Evolutionary conservation across 2,888 invertebrate genomes (phyloP).

Genomic region (Cryptophagus acutangulus): DNA sequence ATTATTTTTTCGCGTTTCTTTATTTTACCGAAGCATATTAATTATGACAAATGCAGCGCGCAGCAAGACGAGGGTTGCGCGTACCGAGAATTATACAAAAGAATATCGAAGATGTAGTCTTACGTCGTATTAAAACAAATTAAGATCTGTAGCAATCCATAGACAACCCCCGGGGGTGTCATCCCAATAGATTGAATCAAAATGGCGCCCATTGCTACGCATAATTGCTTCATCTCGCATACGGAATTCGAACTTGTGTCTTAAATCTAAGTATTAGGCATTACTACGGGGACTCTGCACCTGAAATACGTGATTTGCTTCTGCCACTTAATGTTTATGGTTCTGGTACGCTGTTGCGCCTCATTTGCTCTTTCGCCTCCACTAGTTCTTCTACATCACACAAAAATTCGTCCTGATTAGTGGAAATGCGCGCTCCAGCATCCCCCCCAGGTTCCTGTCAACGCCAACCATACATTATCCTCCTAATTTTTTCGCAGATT

Average conservation of each 20-base stretch:
- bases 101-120: constrained; percentile 23
- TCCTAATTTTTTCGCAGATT: no score
- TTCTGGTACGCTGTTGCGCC: background rate
- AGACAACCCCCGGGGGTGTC: constrained; percentile 54
- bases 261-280: constrained; percentile 39
- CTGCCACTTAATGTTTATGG: constrained; percentile 32
- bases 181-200: constrained; percentile 58
- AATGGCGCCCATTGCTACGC: constrained; percentile 47
- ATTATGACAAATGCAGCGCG: constrained; percentile 25
- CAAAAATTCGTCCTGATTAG: no score
- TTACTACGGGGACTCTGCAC: constrained; percentile 36
- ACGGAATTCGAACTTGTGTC: constrained; percentile 38
- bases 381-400: no score
- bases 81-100: constrained; percentile 21
- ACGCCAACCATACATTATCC: no score
- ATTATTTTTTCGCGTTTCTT: no score
- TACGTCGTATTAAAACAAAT: constrained; percentile 43
- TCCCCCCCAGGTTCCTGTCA: no score
- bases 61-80: constrained; percentile 10
- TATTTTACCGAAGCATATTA: no score
- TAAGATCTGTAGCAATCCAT: constrained; percentile 43
- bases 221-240: constrained; percentile 44
- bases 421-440: no score
- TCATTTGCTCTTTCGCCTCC: constrained; percentile 7
- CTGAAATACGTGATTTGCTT: constrained; percentile 40